These are phyloP conservation scores for Sericinus montela DNA, from an alignment of 2,888 invertebrate genomes.

Conservation along the genomic window DNA sequence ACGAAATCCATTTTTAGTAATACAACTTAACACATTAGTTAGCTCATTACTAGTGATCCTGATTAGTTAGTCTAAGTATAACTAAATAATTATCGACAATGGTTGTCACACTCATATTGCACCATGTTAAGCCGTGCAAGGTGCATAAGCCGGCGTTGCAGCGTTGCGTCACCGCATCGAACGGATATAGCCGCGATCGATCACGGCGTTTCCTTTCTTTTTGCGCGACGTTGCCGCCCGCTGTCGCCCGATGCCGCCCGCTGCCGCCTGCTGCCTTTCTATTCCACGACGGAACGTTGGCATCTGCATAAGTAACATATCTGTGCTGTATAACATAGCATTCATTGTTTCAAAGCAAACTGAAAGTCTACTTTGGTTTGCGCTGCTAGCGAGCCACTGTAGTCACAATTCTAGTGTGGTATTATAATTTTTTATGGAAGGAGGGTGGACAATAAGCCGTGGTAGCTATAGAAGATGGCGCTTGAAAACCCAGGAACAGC, in stretches of 20 bases:
- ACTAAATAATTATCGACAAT: too few species aligned
- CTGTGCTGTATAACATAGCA: neutral
- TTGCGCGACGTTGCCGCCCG: conserved; percentile 27
- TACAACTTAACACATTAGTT: too few species aligned
- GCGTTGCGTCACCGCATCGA: conserved; percentile 50
- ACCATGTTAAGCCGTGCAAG: conserved; percentile 12
- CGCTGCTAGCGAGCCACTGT: too few species aligned
- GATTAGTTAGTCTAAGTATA: too few species aligned
- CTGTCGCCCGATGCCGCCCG: conserved; percentile 18
- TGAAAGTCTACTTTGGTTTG: too few species aligned
- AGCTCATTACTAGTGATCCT: too few species aligned
- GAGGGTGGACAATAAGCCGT: too few species aligned
- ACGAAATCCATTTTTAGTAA: too few species aligned
- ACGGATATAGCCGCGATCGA: conserved; percentile 61
- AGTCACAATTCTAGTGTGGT: too few species aligned
- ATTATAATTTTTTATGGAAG: too few species aligned
- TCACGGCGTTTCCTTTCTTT: conserved; percentile 53
- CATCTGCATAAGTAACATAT: conserved; percentile 6
- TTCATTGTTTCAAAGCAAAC: neutral
- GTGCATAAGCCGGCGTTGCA: conserved; percentile 16
- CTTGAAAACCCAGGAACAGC: too few species aligned
- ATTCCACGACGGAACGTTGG: conserved; percentile 7
- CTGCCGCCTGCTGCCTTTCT: conserved; percentile 17
- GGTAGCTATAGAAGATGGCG: too few species aligned
- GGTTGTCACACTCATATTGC: neutral